Evolutionary conservation across 2,797 vertebrate genomes (phyloP).

Genomic region (Nannoperca obscura): DNA sequence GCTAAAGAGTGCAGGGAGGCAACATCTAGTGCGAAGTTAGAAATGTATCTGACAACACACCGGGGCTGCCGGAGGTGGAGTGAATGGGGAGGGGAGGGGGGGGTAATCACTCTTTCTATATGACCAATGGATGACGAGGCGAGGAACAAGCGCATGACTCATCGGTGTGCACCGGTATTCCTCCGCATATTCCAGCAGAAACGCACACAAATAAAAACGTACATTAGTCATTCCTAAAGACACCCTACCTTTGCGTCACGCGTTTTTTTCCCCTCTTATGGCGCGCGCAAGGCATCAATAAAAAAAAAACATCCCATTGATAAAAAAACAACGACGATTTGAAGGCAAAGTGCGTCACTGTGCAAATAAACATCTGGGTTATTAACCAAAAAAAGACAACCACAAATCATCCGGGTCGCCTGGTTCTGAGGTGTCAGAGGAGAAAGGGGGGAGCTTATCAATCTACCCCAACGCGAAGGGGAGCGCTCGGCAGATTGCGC

Average conservation of each 20-base stretch:
- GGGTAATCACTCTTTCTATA: slow-evolving; percentile 32
- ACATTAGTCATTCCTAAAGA: slow-evolving; percentile 51
- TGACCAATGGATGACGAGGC: slow-evolving; percentile 69
- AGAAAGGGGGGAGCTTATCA: not conserved
- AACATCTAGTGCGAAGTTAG: not conserved
- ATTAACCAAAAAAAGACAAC: not conserved
- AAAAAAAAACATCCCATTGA: slow-evolving; percentile 56
- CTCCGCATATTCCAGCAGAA: slow-evolving; percentile 64
- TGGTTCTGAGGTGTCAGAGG: not conserved
- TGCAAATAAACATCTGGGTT: slow-evolving; percentile 34
- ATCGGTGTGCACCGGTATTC: slow-evolving; percentile 70
- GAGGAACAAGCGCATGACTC: slow-evolving; percentile 66
- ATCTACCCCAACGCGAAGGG: slow-evolving; percentile 23
- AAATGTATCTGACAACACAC: slow-evolving; percentile 4
- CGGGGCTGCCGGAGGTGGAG: slow-evolving; percentile 1
- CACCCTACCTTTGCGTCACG: slow-evolving; percentile 42
- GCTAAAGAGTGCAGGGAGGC: not conserved
- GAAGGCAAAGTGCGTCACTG: slow-evolving; percentile 68
- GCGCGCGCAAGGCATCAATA: slow-evolving; percentile 61
- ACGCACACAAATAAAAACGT: slow-evolving; percentile 15
- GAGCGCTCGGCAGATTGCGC: slow-evolving; percentile 57
- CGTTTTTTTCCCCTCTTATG: slow-evolving; percentile 40
- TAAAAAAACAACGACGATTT: slow-evolving; percentile 47
- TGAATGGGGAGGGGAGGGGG: not conserved
- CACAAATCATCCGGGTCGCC: not conserved